Percentiles rank a stretch among this genome's conserved stretches.
phyloP scores from a whole-genome alignment of 2,113 vertebrate species.

The Phaethornis superciliosus region DNA sequence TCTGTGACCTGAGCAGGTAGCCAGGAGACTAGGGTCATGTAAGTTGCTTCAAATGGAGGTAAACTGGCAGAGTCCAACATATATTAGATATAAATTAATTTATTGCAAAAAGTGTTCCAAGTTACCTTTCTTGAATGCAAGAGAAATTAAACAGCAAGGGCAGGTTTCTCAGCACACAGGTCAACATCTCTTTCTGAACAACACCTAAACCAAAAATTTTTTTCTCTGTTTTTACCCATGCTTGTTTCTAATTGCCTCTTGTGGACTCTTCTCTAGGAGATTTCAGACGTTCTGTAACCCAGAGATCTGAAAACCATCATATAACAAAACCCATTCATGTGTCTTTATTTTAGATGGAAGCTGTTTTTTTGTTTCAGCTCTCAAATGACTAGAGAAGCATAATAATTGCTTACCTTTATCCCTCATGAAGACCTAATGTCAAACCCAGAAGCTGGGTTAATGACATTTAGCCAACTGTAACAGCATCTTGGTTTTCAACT shows the following conservation, averaged over 20 bases:
- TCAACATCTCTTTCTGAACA: neutral
- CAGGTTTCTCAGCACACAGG: neutral
- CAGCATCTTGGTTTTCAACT: neutral
- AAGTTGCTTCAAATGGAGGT: neutral
- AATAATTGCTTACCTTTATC: neutral
- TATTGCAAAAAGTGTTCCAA: neutral
- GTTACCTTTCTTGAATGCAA: neutral
- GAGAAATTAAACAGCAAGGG: neutral
- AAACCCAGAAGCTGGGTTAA: neutral
- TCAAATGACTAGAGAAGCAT: neutral
- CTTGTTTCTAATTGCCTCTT: neutral
- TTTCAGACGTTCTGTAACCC: neutral
- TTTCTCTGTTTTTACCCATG: neutral
- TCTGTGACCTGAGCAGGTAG: neutral
- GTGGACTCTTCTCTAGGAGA: neutral
- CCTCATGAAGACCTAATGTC: neutral
- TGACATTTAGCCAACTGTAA: neutral
- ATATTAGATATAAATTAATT: neutral
- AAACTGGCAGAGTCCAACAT: neutral
- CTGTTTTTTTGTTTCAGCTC: neutral
- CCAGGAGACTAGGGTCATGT: neutral
- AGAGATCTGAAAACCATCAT: neutral
- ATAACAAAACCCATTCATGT: neutral
- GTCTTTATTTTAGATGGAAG: neutral
- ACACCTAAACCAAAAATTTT: neutral